Evolutionary conservation across 2,888 invertebrate species (phyloP), one percentile per base, ranked within the genome.

Genomic region (Kuschelorhynchus macadamiae): DNA sequence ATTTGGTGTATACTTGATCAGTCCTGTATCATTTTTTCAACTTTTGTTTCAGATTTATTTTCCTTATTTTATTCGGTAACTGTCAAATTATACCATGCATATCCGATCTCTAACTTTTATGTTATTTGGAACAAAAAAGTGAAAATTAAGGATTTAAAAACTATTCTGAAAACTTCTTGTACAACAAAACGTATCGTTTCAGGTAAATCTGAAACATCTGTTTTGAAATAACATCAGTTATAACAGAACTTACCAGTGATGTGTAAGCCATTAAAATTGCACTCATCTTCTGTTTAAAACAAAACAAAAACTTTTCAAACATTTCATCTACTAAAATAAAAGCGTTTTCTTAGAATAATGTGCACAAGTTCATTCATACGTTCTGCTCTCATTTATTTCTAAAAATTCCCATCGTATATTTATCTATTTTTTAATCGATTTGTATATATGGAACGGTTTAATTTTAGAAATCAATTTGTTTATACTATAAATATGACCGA

Each of bases 231-330:
- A 32, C 25, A 7, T 36, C 36, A 36, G 11, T 3, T 7, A 11
- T 7, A 36, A 36, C 12, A 4, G 2, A n/a, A 30, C 75, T 72
- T 70, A 75, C 76, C 65, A 73, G 55, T 11, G 33, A 57, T 9
- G 32, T 25, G 17, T 16, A 61, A 66, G 73, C 75, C 75, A 76
- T 72, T 41, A 75, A 57, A 33, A 71, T 56, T 0, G 72, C 74
- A 18, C 71, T 68, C 4, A 65, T 21, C 50, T 66, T 59, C 17
- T 74, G 72, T 62, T 70, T 72, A 50, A 71, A 74, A 56, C 68
- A 74, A 63, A 67, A 71, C 50, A 71, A 66, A 67, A 72, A 74
- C 42, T 64, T 72, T 32, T 67, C 70, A 36, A 71, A 66, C 74
- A 74, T 74, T 8, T 42, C 42, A 17, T 30, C 42, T 9, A 44